Evolutionary conservation across 2,888 invertebrate genomes (phyloP).

Genomic region (Bombylius discolor): DNA sequence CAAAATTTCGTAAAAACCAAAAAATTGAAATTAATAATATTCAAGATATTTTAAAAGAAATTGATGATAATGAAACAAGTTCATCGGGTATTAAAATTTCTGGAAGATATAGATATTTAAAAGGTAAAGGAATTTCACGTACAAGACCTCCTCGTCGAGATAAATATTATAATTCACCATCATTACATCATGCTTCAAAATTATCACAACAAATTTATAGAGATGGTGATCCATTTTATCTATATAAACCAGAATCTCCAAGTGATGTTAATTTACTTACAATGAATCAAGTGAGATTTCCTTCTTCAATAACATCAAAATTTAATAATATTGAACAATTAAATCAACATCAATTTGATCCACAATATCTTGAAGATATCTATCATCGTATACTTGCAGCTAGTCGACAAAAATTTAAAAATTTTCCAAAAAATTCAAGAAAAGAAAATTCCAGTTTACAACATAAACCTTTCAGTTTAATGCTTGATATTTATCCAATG

Average conservation of each 20-base stretch:
- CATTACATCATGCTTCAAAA: constrained; percentile 10
- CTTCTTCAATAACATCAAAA: background rate
- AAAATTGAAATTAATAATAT: constrained; percentile 25
- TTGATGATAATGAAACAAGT: constrained; percentile 16
- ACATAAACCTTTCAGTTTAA: constrained; percentile 47
- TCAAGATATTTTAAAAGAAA: constrained; percentile 29
- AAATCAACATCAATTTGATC: background rate
- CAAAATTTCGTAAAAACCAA: constrained; percentile 22
- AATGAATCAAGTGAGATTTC: constrained; percentile 32
- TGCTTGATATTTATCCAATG: constrained; percentile 51
- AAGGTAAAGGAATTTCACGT: constrained; percentile 29
- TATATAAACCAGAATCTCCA: constrained; percentile 58
- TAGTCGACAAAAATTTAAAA: constrained; percentile 4
- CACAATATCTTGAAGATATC: constrained; percentile 5
- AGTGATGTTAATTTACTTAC: constrained; percentile 62
- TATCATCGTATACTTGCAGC: constrained; percentile 6
- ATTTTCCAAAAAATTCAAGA: background rate
- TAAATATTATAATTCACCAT: constrained; percentile 9
- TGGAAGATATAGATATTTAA: constrained; percentile 31
- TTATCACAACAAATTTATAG: constrained; percentile 5
- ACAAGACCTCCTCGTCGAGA: constrained; percentile 20
- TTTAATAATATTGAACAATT: background rate
- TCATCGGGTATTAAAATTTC: constrained; percentile 29
- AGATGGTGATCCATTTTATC: constrained; percentile 54
- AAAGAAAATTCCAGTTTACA: background rate